A percentile compares a stretch with the other conserved stretches of the same genome.
phyloP scores from a whole-genome alignment of 2,113 vertebrate genomes.

The Vulpes ferrilata region DNA sequence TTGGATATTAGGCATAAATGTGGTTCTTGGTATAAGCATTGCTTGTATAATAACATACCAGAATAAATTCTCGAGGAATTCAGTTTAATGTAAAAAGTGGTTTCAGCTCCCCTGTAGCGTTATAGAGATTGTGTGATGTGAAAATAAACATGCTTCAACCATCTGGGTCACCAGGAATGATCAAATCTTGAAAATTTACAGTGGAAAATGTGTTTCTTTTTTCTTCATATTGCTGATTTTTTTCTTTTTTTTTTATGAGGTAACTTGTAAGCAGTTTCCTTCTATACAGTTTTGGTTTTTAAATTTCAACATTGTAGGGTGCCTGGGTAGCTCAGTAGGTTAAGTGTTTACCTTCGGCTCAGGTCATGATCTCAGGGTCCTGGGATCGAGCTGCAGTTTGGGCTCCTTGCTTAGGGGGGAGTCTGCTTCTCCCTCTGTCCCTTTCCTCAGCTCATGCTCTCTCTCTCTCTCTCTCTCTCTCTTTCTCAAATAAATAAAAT shows the following conservation, averaged over 20 bases:
- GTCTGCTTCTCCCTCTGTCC: too few species aligned
- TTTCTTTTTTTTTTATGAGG: neutral
- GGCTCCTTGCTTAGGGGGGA: too few species aligned
- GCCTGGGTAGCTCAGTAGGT: too few species aligned
- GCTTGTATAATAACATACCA: slow-evolving; percentile 67
- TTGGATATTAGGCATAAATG: slow-evolving; percentile 75
- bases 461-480: too few species aligned
- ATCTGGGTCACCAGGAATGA: slow-evolving; percentile 12
- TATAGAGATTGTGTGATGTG: slow-evolving; percentile 67
- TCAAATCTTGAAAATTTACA: slow-evolving; percentile 20
- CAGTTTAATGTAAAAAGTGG: slow-evolving; percentile 68
- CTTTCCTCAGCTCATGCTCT: too few species aligned
- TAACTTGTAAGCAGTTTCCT: slow-evolving; percentile 26
- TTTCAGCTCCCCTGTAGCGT: slow-evolving; percentile 47
- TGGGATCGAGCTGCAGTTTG: too few species aligned
- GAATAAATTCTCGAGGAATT: slow-evolving; percentile 78
- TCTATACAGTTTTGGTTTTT: neutral
- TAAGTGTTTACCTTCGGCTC: too few species aligned
- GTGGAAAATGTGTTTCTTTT: neutral
- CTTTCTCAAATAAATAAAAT: too few species aligned
- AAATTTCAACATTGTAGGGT: neutral
- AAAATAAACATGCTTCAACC: slow-evolving; percentile 71
- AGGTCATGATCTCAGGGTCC: too few species aligned
- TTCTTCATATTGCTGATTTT: neutral
- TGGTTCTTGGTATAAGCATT: slow-evolving; percentile 60